Evolutionary conservation across 2,797 vertebrate genomes (phyloP).

Genomic region (Crax fasciolata): DNA sequence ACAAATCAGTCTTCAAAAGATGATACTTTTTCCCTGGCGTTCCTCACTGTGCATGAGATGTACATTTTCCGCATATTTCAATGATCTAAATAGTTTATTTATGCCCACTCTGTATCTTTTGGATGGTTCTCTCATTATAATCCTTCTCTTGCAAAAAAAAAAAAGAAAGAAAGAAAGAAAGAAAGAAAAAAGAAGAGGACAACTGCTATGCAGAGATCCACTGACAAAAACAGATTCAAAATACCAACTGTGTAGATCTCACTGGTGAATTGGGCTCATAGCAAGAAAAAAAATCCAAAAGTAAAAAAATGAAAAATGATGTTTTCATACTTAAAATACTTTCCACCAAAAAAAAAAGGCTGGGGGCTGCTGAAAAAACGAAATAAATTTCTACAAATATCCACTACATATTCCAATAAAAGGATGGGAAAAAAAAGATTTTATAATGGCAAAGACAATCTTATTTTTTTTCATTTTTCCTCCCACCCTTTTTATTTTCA

Average conservation of each 20-base stretch:
- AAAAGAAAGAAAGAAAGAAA: not conserved
- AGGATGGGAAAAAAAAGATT: not conserved
- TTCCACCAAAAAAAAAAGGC: not conserved
- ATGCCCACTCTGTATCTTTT: not conserved
- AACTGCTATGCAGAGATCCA: not conserved
- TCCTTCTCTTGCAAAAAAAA: not conserved
- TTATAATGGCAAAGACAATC: conserved; percentile 31
- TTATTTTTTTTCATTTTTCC: not conserved
- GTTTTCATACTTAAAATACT: not conserved
- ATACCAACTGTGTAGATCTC: not conserved
- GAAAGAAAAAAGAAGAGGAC: not conserved
- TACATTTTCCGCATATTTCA: not conserved
- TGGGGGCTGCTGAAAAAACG: not conserved
- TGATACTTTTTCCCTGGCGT: not conserved
- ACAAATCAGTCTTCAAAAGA: not conserved
- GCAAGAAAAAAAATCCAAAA: not conserved
- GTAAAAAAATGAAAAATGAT: not conserved
- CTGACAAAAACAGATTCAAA: not conserved
- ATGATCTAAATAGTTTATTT: not conserved
- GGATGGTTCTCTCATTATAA: not conserved
- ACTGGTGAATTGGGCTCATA: not conserved
- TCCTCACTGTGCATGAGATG: not conserved
- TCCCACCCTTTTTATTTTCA: not conserved
- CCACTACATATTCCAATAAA: conserved; percentile 4
- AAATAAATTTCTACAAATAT: conserved; percentile 39